These are phyloP conservation scores for Scolanthus callimorphus DNA, from an alignment of 92 coral and sea anemone species.

Conservation along the genomic window DNA sequence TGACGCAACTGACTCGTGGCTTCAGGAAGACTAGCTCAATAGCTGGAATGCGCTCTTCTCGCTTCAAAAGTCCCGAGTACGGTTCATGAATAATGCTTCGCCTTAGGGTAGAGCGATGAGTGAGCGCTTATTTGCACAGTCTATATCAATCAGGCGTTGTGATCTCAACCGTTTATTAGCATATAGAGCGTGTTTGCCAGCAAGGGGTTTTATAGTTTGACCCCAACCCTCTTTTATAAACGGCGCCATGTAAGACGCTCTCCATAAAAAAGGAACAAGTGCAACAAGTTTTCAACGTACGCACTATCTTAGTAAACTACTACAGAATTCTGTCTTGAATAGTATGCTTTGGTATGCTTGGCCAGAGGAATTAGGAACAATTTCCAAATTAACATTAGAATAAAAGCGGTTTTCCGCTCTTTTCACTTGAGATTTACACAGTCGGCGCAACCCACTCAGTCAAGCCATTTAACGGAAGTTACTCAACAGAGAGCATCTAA, in stretches of 20 bases:
- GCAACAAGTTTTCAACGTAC: no score
- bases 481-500: background rate
- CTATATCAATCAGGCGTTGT: conserved; percentile 13
- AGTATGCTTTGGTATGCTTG: background rate
- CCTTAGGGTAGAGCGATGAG: conserved; percentile 15
- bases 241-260: no score
- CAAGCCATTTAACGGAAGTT: background rate
- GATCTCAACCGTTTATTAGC: background rate
- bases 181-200: background rate
- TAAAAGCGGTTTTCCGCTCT: background rate
- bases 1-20: background rate
- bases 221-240: conserved; percentile 1
- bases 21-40: background rate
- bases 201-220: background rate
- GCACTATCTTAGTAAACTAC: no score
- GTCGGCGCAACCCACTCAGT: background rate
- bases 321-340: background rate
- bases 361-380: background rate
- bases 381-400: background rate
- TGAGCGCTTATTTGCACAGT: conserved; percentile 7
- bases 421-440: background rate
- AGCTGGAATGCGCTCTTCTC: background rate
- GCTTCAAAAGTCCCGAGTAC: conserved; percentile 21
- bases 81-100: conserved; percentile 34
- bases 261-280: no score